A percentile compares a stretch with the other conserved stretches of the same genome.
phyloP scores from a whole-genome alignment of 2,113 vertebrate species.

The Pelmatolapia mariae region DNA sequence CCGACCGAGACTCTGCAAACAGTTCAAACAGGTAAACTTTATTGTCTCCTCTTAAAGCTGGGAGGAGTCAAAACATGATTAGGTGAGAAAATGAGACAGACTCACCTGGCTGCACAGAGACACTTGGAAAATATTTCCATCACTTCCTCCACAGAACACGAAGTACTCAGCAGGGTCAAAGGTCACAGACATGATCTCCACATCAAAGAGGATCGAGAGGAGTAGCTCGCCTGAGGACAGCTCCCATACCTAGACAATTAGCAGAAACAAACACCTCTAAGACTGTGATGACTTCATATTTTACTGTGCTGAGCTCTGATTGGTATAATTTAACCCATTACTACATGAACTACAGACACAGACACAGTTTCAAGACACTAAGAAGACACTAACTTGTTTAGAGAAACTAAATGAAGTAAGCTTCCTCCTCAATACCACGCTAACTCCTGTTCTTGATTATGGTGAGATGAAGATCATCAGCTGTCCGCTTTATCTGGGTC shows the following conservation, averaged over 20 bases:
- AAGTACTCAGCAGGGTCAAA: conserved; percentile 90
- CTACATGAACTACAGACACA: background rate
- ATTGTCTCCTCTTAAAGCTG: background rate
- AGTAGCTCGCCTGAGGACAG: conserved; percentile 90
- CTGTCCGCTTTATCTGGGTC: background rate
- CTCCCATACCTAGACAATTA: conserved; percentile 83
- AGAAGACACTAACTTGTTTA: background rate
- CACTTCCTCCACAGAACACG: conserved; percentile 89
- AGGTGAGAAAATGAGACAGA: background rate
- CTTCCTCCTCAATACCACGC: background rate
- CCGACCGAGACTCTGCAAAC: conserved; percentile 74
- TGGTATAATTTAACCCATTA: background rate
- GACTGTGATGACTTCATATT: background rate
- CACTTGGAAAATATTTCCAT: conserved; percentile 91
- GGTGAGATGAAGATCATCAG: background rate
- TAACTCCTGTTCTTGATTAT: background rate
- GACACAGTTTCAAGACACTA: background rate
- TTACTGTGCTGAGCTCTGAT: background rate
- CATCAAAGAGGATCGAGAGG: conserved; percentile 87
- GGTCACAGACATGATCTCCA: conserved; percentile 88
- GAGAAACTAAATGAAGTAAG: background rate
- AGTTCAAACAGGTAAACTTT: background rate
- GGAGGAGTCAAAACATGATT: background rate
- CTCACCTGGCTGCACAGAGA: conserved; percentile 86
- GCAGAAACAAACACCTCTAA: background rate